Percentiles rank a stretch among this genome's conserved stretches.
Conservation (phyloP, 1,140 invertebrate species). For the Cherax quadricarinatus region DNA sequence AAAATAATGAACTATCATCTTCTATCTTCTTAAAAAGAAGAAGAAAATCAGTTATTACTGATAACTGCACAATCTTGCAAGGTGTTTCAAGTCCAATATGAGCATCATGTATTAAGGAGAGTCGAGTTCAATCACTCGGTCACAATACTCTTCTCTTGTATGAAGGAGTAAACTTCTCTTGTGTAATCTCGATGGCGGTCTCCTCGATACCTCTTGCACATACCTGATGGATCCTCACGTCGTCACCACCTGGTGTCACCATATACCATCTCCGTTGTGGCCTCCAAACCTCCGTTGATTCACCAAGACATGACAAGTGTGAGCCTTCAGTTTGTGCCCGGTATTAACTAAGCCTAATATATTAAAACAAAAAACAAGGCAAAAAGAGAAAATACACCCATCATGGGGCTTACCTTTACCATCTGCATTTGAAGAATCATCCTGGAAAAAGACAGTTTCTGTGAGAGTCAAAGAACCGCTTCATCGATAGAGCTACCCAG, state of each 20-base stretch:
- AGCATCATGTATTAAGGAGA: not conserved
- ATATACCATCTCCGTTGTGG: not conserved
- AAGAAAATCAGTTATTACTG: conserved; percentile 6
- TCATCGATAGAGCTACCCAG: too few species aligned
- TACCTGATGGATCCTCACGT: conserved; percentile 8
- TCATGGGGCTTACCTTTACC: conserved; percentile 59
- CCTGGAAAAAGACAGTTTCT: conserved; percentile 36
- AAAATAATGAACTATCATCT: conserved; percentile 1
- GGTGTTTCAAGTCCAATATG: not conserved
- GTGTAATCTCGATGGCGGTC: not conserved
- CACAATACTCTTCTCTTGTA: not conserved
- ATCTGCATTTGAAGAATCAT: conserved; percentile 55
- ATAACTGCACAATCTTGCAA: not conserved
- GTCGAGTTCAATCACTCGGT: not conserved
- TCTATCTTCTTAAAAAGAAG: conserved; percentile 10
- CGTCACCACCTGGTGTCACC: not conserved
- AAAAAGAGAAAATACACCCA: not conserved
- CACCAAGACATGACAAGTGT: conserved; percentile 14
- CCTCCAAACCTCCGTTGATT: not conserved
- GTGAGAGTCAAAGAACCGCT: not conserved
- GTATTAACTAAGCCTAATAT: conserved; percentile 44
- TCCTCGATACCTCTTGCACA: conserved; percentile 27
- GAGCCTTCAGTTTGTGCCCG: conserved; percentile 63
- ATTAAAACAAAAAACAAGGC: conserved; percentile 39
- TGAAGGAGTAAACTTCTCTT: not conserved